Base-by-base conservation (phyloP, 2,888 invertebrate genomes). In the Melolontha melolontha region DNA sequence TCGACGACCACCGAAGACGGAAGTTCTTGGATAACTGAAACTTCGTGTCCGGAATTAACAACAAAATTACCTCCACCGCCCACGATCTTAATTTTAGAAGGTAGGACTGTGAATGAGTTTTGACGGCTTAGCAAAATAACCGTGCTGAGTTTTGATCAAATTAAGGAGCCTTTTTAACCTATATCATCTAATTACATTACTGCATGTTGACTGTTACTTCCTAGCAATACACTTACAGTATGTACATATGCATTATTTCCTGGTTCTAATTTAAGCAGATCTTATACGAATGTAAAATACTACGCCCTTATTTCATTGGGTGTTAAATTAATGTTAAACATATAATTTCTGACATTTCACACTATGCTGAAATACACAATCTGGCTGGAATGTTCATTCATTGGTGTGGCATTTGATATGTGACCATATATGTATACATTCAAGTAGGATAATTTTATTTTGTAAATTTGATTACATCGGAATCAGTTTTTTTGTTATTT, bases 81-180 rank as follows among this genome's bases (percentile, higher is more conserved):
- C 80, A 86, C 92, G 82, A 92, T 94, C 85, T 89, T 94, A 79
- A 92, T 94, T 81, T 87, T 94, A 81, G 93, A 94, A 94, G 94
- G 94, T 94, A 87, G 84, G 83, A 69, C 54, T 71, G 70, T 63
- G 57, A 51, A 40, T 65, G 69, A 66, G 57, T 64, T 70, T 72
- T 71, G 70, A 73, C 69, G 54, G 75, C 74, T 75, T 74, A 64
- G 72, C 74, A 68, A 73, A 64, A 70, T 73, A 73, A 74, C 73
- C 54, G 66, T 64, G 68, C 66, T 59, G 51, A 66, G 51, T 47
- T 34, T 44, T 27, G 27, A 44, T 64, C 52, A 52, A 47, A 65
- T 68, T 62, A 10, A 62, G 14, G 47, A 49, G 67, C 67, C 67
- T 67, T 39, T 47, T 42, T 63, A 67, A 54, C 44, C 17, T 11